These are phyloP conservation scores for Pelodytes ibericus DNA, from an alignment of 2,797 vertebrate species.

Conservation along the genomic window DNA sequence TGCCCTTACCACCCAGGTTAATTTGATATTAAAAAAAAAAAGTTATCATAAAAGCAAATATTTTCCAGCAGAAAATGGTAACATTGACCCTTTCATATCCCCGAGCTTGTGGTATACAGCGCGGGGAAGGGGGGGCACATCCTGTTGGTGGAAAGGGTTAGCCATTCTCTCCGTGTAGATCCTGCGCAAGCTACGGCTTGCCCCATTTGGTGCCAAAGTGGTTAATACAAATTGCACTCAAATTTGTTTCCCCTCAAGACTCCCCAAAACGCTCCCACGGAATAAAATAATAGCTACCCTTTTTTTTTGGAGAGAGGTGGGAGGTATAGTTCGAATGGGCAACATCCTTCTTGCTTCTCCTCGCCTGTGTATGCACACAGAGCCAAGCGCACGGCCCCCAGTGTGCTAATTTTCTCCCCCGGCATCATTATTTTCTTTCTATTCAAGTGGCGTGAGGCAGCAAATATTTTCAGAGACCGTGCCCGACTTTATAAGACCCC, in stretches of 20 bases:
- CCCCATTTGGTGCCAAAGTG: constrained; percentile 1
- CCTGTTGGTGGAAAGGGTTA: neutral
- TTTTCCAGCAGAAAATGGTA: neutral
- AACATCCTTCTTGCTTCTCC: constrained; percentile 20
- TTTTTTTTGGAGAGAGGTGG: constrained; percentile 38
- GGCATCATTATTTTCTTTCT: constrained; percentile 55
- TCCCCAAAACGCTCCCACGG: constrained; percentile 32
- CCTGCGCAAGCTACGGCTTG: neutral
- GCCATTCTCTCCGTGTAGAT: no score
- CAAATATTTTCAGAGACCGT: constrained; percentile 56
- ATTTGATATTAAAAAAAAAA: neutral
- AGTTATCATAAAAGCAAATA: neutral
- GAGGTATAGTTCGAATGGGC: constrained; percentile 30
- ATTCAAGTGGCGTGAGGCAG: constrained; percentile 54
- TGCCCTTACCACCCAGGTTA: neutral
- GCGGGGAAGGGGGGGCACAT: no score
- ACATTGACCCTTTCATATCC: neutral
- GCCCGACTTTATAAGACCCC: constrained; percentile 51
- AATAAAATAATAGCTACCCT: constrained; percentile 42
- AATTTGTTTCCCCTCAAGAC: constrained; percentile 16
- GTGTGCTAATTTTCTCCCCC: constrained; percentile 53
- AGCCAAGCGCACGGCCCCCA: constrained; percentile 37
- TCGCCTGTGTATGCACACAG: constrained; percentile 34
- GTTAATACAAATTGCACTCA: constrained; percentile 30
- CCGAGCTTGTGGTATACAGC: no score